Evolutionary conservation across 2,113 vertebrate genomes (phyloP), one percentile per base, ranked within the genome.

Genomic region (Anguilla japonica): DNA sequence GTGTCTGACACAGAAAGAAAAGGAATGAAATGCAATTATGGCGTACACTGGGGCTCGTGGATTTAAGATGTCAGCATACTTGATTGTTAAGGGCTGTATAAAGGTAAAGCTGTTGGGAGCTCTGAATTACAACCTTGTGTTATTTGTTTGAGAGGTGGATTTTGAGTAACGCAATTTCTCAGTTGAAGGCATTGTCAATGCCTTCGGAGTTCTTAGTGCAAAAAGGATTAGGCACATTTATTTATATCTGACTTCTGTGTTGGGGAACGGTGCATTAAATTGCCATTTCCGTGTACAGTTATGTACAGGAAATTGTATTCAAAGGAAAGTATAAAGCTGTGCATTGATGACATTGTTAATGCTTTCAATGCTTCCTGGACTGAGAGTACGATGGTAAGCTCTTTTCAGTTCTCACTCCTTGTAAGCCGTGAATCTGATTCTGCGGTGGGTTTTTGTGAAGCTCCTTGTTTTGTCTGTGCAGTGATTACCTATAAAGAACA

Each of bases 331-430:
- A 75, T 34, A 71, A 63, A 82, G 60, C n/a, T 41, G 26, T 67
- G 40, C 26, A 86, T 53, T 85, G 78, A 85, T 60, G 78, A 41
- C 75, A 39, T 26, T 80, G 43, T 80, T 92, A 87, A 92, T 93
- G 84, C 92, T 93, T 90, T 92, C 92, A 90, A 92, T 93, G 95
- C 95, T 88, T 89, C 91, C 94, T 87, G 95, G 93, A 96, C 85
- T 92, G 87, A 46, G 92, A 75, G 79, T 88, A 46, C 86, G 85
- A 88, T 84, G 95, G 96, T 97, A 96, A 97, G 96, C 95, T 91
- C 75, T 88, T 92, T 92, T 94, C 89, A 26, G 90, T 88, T 87
- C 71, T 46, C 78, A 81, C 86, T 50, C 56, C 39, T 34, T 22
- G 18, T 71, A 79, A 63, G 78, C 78, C 78, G 14, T n/a, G 14